Evolutionary conservation across 64 coral and sea anemone genomes (phyloP), one percentile per base, ranked within the genome.

Genomic region (Stylophora pistillata): DNA sequence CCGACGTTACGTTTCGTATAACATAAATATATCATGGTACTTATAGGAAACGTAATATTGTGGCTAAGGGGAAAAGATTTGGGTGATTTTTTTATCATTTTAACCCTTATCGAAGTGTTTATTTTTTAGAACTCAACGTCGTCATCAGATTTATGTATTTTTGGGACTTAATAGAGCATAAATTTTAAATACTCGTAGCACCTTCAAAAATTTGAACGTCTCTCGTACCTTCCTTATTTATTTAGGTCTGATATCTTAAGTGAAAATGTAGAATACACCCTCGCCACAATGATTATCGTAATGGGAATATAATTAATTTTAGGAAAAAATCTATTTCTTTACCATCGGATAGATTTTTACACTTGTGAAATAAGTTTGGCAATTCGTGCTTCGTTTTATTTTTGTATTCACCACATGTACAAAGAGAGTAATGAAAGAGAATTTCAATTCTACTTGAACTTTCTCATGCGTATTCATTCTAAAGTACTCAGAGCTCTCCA

Each of bases 331-430:
- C 2, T 78, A 78, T 58, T 79, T 79, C 55, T 79, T 61, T 47
- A 18, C 20, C 21, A 30, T 33, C 34, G 10, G 2, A 64, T 34
- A 23, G 78, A 34, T 82, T 82, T 79, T 82, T 65, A 82, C 78
- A 82, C 30, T 11, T 15, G 56, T 55, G 56, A 77, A 56, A 31
- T 65, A 18, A 82, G 78, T 82, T 58, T 82, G 30, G 30, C 13
- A 61, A 62, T 64, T 82, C 78, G 47, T 17, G 23, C 17, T 54
- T 78, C 10, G 59, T 57, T 56, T 82, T 82, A 82, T 82, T 82
- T 82, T 82, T 64, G 30, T 37, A 78, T 78, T 64, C 57, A 63
- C 30, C 58, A 62, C 31, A 30, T 82, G 78, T 82, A 64, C 30
- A 82, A 30, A 82, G 58, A 62, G 63, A 63, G 18, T 2, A 30